Evolutionary conservation across 1,140 invertebrate genomes (phyloP), one percentile per base, ranked within the genome.

Genomic region (Eumaeus atala): DNA sequence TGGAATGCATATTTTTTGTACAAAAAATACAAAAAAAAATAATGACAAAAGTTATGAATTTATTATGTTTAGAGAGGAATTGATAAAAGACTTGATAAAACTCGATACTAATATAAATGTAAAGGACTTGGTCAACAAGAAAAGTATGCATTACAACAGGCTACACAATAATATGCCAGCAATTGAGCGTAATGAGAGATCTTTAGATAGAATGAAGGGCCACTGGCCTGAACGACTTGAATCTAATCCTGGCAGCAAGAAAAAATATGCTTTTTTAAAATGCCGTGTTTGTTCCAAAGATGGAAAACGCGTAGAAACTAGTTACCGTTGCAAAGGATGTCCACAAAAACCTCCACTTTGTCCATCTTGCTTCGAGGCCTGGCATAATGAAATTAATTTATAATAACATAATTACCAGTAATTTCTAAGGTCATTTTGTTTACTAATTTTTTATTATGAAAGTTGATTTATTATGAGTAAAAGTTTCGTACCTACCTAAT

Each of bases 281-380:
- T 64, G 61, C 42, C 11, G 21, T n/a, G 34, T 54, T 16, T 59
- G 61, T 52, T 18, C 51, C 6, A 54, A 54, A 42, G 16, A 58
- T 9, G 36, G 28, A 33, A 54, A 34, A 14, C 33, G 56, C 10
- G 37, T 34, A 37, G 59, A 66, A 56, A 65, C 63, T 11, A 61
- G 59, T 16, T 61, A 61, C 16, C 35, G 56, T 28, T 65, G 63
- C 40, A 57, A 61, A 54, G 59, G 59, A 53, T 61, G 63, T 42
- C 53, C 51, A n/a, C 9, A 59, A 17, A 57, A 54, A 42, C 56
- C 57, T 14, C 54, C 59, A 38, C 33, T 65, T 16, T 65, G 63
- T 50, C 56, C 63, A 56, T 38, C 49, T 34, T 62, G 60, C 33
- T 66, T 66, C 61, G 47, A 54, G 34, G 37, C 44, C 14, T 58